phyloP scores from a whole-genome alignment of 2,888 invertebrate genomes.

The Halocaridina rubra region DNA sequence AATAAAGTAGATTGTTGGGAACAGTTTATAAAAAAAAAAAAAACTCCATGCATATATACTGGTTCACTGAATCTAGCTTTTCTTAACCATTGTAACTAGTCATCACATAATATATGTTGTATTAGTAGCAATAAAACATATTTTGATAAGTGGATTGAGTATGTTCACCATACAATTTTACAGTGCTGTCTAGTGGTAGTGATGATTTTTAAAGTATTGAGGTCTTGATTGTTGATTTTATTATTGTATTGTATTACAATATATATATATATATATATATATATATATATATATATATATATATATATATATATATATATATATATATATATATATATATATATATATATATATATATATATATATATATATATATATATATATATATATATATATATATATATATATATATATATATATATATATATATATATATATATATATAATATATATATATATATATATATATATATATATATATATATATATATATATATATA shows the following conservation, averaged over 20 bases:
- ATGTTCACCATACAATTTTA: too few relatives aligned
- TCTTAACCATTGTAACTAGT: too few relatives aligned
- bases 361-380: not conserved
- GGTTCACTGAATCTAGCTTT: too few relatives aligned
- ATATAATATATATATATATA: not conserved
- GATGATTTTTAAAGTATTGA: too few relatives aligned
- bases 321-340: not conserved
- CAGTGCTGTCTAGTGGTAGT: too few relatives aligned
- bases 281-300: not conserved
- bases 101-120: too few relatives aligned
- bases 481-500: slow-evolving; percentile 22
- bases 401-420: slow-evolving; percentile 8
- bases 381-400: not conserved
- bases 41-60: too few relatives aligned
- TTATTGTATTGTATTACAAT: not conserved
- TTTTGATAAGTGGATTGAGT: too few relatives aligned
- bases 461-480: slow-evolving; percentile 16
- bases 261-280: not conserved
- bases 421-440: slow-evolving; percentile 8
- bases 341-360: not conserved
- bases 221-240: not conserved
- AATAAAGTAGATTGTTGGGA: too few relatives aligned
- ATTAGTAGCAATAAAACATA: too few relatives aligned
- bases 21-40: too few relatives aligned
- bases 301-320: not conserved